A percentile compares a stretch with the other conserved stretches of the same genome.
phyloP scores from a whole-genome alignment of 2,888 invertebrate species.

The Neoscelio sp. region DNA sequence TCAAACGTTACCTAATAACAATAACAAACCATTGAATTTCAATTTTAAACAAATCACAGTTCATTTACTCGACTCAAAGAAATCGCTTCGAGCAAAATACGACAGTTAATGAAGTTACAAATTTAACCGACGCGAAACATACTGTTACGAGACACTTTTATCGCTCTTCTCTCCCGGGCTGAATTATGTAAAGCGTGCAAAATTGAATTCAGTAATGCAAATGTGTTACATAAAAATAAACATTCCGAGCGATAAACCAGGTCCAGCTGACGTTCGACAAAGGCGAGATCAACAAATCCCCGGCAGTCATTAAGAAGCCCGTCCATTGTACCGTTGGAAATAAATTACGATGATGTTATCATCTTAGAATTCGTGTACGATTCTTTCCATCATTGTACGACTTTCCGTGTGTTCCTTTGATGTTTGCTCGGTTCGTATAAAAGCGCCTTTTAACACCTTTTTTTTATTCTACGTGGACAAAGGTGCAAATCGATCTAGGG shows the following conservation, averaged over 20 bases:
- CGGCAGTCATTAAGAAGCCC: not conserved
- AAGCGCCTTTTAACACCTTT: constrained; percentile 26
- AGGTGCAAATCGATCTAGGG: constrained; percentile 40
- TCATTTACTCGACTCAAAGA: constrained; percentile 16
- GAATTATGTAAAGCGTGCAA: constrained; percentile 43
- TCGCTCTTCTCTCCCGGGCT: constrained; percentile 28
- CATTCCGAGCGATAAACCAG: constrained; percentile 7
- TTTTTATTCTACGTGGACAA: constrained; percentile 15
- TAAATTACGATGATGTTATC: constrained; percentile 43
- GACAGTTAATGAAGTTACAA: constrained; percentile 52
- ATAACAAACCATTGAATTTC: too few species aligned
- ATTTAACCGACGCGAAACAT: constrained; percentile 27
- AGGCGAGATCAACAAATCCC: constrained; percentile 12
- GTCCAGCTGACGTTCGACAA: constrained; percentile 45
- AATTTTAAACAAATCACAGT: not conserved
- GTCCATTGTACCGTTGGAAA: constrained; percentile 25
- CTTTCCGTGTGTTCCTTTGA: constrained; percentile 34
- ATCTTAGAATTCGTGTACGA: constrained; percentile 24
- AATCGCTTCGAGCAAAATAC: constrained; percentile 24
- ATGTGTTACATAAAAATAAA: constrained; percentile 41
- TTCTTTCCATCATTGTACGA: constrained; percentile 39
- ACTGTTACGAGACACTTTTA: constrained; percentile 55
- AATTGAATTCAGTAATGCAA: constrained; percentile 56
- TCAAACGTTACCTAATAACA: too few species aligned
- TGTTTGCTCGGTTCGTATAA: constrained; percentile 12